Conservation (phyloP, 2,797 vertebrate genomes). For the Sebastes kiyomatsui region DNA sequence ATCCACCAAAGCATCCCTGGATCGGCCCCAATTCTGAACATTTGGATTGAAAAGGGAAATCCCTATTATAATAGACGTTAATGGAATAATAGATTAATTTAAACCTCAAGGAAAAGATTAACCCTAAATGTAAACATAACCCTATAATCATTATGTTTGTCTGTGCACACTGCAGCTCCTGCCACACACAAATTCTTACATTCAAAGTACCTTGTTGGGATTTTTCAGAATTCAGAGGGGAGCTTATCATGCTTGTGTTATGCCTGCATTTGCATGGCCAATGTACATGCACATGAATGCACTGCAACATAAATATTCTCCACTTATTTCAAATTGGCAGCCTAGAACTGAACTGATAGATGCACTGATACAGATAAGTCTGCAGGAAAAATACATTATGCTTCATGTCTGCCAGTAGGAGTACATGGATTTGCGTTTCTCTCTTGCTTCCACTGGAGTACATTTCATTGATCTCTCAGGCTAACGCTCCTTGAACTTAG, state of each 20-base stretch:
- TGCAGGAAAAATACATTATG: slow-evolving; percentile 14
- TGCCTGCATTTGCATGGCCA: background rate
- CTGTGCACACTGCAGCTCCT: no score
- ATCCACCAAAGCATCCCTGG: background rate
- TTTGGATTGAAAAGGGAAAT: background rate
- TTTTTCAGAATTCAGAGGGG: slow-evolving; percentile 2
- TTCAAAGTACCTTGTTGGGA: background rate
- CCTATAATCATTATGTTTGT: background rate
- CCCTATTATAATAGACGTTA: background rate
- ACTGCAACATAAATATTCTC: slow-evolving; percentile 1
- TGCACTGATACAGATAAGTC: slow-evolving; percentile 15
- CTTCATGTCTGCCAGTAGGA: slow-evolving; percentile 16
- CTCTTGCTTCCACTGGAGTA: background rate
- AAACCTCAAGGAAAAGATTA: no score
- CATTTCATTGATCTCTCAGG: slow-evolving; percentile 37
- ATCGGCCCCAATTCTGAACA: background rate
- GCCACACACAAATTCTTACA: background rate
- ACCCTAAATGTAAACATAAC: background rate
- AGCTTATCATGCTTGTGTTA: background rate
- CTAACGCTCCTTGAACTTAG: slow-evolving; percentile 15
- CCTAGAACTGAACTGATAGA: background rate
- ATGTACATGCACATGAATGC: background rate
- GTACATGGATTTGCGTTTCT: slow-evolving; percentile 30
- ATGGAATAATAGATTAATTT: no score
- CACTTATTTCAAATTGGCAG: slow-evolving; percentile 8